phyloP scores from a whole-genome alignment of 1,140 invertebrate species.

The Drosophila melanica region DNA sequence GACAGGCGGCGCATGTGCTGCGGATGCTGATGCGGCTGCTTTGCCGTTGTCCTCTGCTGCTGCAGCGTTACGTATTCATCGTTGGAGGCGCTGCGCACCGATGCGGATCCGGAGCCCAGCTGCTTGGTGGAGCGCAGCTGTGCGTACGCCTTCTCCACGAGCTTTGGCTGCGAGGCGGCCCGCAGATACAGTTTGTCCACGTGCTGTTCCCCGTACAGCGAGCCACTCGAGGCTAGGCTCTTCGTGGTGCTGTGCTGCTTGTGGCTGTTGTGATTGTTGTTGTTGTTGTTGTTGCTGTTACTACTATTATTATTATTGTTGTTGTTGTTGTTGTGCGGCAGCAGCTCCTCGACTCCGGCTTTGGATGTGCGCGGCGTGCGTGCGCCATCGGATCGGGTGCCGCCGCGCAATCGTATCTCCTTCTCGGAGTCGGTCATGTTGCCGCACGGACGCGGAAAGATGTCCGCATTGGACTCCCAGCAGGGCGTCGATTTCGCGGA shows the following conservation, averaged over 20 bases:
- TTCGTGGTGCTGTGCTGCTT: slow-evolving; percentile 43
- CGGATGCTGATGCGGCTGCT: slow-evolving; percentile 46
- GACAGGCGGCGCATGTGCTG: slow-evolving; percentile 53
- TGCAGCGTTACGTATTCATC: slow-evolving; percentile 78
- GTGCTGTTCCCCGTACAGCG: slow-evolving; percentile 84
- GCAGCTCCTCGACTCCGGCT: slow-evolving; percentile 67
- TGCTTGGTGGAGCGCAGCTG: slow-evolving; percentile 77
- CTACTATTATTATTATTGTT: slow-evolving; percentile 48
- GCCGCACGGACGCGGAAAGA: slow-evolving; percentile 89
- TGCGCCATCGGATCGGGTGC: slow-evolving; percentile 86
- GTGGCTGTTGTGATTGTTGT: slow-evolving; percentile 40
- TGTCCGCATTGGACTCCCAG: slow-evolving; percentile 91
- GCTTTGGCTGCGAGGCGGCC: slow-evolving; percentile 79
- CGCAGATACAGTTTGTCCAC: slow-evolving; percentile 89
- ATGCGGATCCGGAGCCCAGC: slow-evolving; percentile 54
- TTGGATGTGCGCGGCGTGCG: slow-evolving; percentile 83
- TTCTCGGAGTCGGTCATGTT: slow-evolving; percentile 91
- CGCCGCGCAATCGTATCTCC: slow-evolving; percentile 85
- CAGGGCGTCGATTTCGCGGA: slow-evolving; percentile 86
- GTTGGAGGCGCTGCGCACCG: slow-evolving; percentile 60
- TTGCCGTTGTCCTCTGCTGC: slow-evolving; percentile 9
- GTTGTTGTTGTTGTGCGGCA: slow-evolving; percentile 83
- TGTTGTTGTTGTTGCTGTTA: slow-evolving; percentile 9
- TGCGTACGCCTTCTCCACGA: slow-evolving; percentile 80
- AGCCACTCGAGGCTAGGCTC: slow-evolving; percentile 25